Conservation (phyloP, 2,113 vertebrate species). For the Electrona antarctica region DNA sequence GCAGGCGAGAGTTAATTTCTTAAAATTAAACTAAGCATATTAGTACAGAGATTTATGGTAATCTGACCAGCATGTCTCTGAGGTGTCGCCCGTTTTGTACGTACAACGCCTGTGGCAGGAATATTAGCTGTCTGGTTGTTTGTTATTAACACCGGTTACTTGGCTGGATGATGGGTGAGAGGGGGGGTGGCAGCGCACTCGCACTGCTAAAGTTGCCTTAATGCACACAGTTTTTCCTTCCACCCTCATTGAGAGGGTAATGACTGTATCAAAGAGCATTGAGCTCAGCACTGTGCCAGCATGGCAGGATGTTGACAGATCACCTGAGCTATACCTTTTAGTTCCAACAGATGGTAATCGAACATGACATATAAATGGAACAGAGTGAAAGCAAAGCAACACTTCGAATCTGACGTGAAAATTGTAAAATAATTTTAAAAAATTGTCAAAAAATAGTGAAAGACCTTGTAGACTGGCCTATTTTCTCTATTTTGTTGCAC, state of each 20-base stretch:
- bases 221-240: constrained; percentile 33
- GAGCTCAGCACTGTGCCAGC: constrained; percentile 48
- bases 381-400: no score
- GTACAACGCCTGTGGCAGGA: constrained; percentile 57
- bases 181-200: constrained; percentile 36
- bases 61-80: constrained; percentile 71
- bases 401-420: no score
- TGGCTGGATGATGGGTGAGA: constrained; percentile 46
- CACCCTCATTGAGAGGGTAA: constrained; percentile 53
- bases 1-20: constrained; percentile 79
- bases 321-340: constrained; percentile 1
- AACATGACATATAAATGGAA: no score
- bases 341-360: no score
- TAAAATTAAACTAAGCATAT: constrained; percentile 79
- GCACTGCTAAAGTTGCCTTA: constrained; percentile 37
- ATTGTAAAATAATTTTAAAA: no score
- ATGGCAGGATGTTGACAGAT: constrained; percentile 62
- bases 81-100: constrained; percentile 58
- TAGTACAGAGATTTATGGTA: constrained; percentile 78
- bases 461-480: no score
- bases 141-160: constrained; percentile 63
- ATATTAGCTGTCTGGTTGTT: constrained; percentile 63
- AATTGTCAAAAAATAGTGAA: no score
- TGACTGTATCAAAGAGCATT: constrained; percentile 57
- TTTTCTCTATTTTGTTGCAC: no score